These are phyloP conservation scores for Eupleurogrammus muticus DNA, from an alignment of 2,797 vertebrate species.

Conservation along the genomic window DNA sequence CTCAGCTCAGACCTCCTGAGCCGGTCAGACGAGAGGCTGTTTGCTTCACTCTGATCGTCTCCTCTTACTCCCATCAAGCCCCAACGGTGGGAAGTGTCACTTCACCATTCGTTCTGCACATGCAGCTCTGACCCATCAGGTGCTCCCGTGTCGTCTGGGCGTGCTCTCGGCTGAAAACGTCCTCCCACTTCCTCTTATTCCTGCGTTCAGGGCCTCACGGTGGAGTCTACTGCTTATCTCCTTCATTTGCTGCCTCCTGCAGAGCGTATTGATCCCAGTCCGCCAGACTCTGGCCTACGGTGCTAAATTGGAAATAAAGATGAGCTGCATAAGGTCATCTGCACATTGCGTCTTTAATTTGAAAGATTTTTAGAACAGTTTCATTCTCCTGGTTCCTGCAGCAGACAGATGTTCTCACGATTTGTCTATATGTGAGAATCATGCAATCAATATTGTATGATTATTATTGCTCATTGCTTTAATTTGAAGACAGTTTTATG, in stretches of 20 bases:
- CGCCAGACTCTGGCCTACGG: constrained; percentile 30
- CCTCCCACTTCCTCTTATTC: constrained; percentile 33
- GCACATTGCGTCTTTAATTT: constrained; percentile 1
- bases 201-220: constrained; percentile 19
- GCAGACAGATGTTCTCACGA: too few relatives aligned
- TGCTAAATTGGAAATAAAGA: constrained; percentile 35
- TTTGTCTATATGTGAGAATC: too few relatives aligned
- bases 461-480: neutral
- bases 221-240: constrained; percentile 56
- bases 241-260: constrained; percentile 60
- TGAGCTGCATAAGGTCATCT: neutral
- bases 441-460: too few relatives aligned
- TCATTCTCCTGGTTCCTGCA: too few relatives aligned
- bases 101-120: constrained; percentile 38
- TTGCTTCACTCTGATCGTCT: constrained; percentile 64
- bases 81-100: constrained; percentile 35
- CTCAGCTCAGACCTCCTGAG: constrained; percentile 59
- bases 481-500: too few relatives aligned
- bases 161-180: constrained; percentile 18
- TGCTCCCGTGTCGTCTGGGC: constrained; percentile 20
- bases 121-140: constrained; percentile 21
- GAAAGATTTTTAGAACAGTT: too few relatives aligned
- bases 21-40: constrained; percentile 58
- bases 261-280: constrained; percentile 63
- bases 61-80: constrained; percentile 52